Evolutionary conservation across 2,113 vertebrate genomes (phyloP).

Genomic region (Fregetta grallaria): DNA sequence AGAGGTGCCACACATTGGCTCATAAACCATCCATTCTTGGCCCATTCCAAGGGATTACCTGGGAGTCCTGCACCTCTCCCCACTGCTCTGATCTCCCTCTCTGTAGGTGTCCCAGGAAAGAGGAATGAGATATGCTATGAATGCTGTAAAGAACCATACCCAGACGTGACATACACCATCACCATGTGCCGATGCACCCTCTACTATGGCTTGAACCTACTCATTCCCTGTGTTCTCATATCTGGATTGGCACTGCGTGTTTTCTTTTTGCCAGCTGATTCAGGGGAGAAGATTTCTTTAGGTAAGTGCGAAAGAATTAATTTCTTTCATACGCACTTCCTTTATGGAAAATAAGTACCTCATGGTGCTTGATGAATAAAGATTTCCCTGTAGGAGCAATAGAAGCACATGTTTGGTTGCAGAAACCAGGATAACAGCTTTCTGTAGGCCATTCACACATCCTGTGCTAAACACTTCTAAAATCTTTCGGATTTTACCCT

Average conservation of each 20-base stretch:
- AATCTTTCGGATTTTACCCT: not conserved
- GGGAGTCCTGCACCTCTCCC: not conserved
- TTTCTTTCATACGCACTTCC: not conserved
- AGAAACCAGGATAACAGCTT: not conserved
- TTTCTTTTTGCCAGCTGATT: slow-evolving; percentile 89
- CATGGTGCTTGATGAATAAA: not conserved
- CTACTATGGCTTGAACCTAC: slow-evolving; percentile 89
- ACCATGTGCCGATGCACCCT: slow-evolving; percentile 87
- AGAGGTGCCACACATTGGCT: not conserved
- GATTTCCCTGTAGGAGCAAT: not conserved
- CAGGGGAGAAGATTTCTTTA: slow-evolving; percentile 86
- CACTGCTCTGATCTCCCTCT: not conserved
- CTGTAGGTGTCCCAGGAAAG: slow-evolving; percentile 83
- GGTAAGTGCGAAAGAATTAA: not conserved
- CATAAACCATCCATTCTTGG: not conserved
- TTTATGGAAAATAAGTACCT: not conserved
- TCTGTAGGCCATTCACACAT: not conserved
- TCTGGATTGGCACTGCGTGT: slow-evolving; percentile 88
- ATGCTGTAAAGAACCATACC: slow-evolving; percentile 90
- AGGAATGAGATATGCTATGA: slow-evolving; percentile 90
- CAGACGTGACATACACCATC: slow-evolving; percentile 89
- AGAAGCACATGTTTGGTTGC: not conserved
- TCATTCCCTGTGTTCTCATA: slow-evolving; percentile 90
- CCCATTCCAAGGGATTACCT: not conserved
- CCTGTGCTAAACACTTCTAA: not conserved